Evolutionary conservation across 2,888 invertebrate genomes (phyloP), one percentile per base, ranked within the genome.

Genomic region (Cerastis leucographa): DNA sequence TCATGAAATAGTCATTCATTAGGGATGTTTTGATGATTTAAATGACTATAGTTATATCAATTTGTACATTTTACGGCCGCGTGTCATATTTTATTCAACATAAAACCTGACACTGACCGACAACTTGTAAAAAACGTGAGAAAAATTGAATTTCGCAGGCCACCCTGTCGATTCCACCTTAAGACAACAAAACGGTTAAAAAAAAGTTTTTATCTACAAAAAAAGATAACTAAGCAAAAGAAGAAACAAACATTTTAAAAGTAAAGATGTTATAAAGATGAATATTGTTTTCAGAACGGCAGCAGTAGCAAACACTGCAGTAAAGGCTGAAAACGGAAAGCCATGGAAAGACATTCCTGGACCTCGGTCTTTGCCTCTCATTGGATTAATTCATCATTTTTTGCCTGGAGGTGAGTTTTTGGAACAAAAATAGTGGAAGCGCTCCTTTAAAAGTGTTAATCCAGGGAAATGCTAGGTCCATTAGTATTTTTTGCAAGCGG

Each of bases 341-440:
- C 79, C 90, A 87, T 90, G 89, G 92, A 89, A 89, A 59, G 95
- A 96, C 1, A 96, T 97, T 3, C 97, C 97, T 0, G 97, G 97
- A 1, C 97, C 97, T 0, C 89, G 93, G 8, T 86, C 94, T 1
- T 73, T 95, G 25, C 96, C 97, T 0, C 59, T 97, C 9, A 88
- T 97, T 62, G 97, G 96, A 25, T 90, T 87, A 70, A 12, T 91
- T 1, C 88, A 81, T n/a, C 90, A 93, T 74, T 93, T 93, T 56
- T 22, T 95, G 6, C 92, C 93, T 19, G 93, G 93, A 87, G 93
- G 94, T 94, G 82, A 76, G 85, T 61, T 22, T n/a, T n/a, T 22
- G 2, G 1, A 35, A 54, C 7, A 44, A 25, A 3, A n/a, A 4
- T 8, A n/a, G 2, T 25, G 8, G 44, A 4, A 64, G 4, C 11